Conservation (phyloP, 2,888 invertebrate genomes). For the Uloborus plumipes region DNA sequence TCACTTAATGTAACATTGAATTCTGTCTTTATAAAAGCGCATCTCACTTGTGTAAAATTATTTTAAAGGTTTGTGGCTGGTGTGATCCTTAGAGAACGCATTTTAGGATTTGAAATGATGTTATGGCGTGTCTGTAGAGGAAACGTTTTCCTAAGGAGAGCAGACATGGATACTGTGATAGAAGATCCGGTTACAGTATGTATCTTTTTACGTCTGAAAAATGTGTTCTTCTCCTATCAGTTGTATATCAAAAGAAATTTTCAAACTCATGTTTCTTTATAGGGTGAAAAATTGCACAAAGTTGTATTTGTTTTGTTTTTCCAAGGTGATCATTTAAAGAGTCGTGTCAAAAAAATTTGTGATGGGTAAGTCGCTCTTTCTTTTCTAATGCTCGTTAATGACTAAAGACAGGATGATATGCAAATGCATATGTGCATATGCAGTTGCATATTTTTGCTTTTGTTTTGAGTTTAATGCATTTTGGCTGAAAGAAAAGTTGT, state of each 20-base stretch:
- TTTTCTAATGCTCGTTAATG: not conserved
- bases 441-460: too few relatives aligned
- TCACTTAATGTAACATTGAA: not conserved
- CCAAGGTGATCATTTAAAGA: constrained; percentile 69
- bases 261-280: not conserved
- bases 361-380: constrained; percentile 69
- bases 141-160: constrained; percentile 94
- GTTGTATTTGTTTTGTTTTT: constrained; percentile 69
- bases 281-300: constrained; percentile 68
- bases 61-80: constrained; percentile 92
- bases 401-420: too few relatives aligned
- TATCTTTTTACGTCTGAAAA: not conserved
- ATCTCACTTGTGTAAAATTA: not conserved
- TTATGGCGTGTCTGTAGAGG: constrained; percentile 97
- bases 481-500: too few relatives aligned
- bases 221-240: too few relatives aligned
- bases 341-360: constrained; percentile 69
- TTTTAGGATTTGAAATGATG: constrained; percentile 97
- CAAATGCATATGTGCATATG: too few relatives aligned
- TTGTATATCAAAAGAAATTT: too few relatives aligned
- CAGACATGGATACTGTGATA: constrained; percentile 80
- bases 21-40: not conserved
- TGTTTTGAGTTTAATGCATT: too few relatives aligned
- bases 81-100: constrained; percentile 91
- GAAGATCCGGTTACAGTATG: constrained; percentile 60